Evolutionary conservation across 2,113 vertebrate genomes (phyloP).

Genomic region (Archocentrus centrarchus): DNA sequence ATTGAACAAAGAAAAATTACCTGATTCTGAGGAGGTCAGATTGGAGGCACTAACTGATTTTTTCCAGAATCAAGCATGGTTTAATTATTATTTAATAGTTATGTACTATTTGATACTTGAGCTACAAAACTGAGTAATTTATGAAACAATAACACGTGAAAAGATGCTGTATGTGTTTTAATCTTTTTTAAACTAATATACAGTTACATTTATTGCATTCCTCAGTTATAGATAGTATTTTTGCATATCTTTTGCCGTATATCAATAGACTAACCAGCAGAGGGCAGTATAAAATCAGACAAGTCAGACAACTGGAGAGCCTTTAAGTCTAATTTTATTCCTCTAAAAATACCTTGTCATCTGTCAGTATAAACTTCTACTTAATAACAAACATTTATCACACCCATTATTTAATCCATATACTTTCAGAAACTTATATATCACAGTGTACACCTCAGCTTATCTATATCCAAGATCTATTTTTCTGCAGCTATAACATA

Average conservation of each 20-base stretch:
- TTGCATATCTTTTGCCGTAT: background rate
- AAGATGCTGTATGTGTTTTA: background rate
- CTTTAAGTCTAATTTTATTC: constrained; percentile 75
- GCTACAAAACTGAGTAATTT: background rate
- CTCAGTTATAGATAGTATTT: background rate
- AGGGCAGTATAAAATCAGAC: constrained; percentile 66
- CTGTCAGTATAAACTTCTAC: constrained; percentile 53
- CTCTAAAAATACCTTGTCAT: constrained; percentile 52
- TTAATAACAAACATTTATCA: constrained; percentile 57
- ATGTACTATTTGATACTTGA: background rate
- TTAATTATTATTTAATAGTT: background rate
- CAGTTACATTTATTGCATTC: background rate
- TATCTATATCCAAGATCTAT: constrained; percentile 24
- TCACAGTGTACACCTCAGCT: constrained; percentile 54
- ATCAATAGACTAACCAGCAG: constrained; percentile 47
- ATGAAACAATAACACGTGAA: background rate
- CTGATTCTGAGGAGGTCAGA: background rate
- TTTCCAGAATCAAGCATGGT: background rate
- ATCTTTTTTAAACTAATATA: constrained; percentile 7
- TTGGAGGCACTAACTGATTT: background rate
- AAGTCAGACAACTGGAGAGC: constrained; percentile 50
- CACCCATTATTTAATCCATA: constrained; percentile 34
- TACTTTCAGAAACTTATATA: constrained; percentile 42
- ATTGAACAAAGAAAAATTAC: background rate
- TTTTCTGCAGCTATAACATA: constrained; percentile 15